Percentiles rank a stretch among this genome's conserved stretches.
These are phyloP conservation scores for Cyprinodon tularosa DNA, from an alignment of 2,113 vertebrate species.

Conservation along the genomic window DNA sequence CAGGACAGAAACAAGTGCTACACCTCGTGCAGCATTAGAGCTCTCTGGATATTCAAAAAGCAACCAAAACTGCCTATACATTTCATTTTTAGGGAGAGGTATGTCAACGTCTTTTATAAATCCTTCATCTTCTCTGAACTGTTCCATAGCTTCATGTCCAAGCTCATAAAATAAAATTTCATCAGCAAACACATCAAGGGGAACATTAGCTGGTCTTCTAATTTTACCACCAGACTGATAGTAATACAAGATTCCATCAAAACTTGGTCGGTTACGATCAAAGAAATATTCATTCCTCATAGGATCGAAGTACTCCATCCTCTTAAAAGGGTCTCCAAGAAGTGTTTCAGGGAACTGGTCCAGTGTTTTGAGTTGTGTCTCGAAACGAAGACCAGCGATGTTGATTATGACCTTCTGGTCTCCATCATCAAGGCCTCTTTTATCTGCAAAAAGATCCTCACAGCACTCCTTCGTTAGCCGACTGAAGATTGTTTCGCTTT, in stretches of 20 bases:
- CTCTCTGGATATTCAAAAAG: constrained; percentile 97
- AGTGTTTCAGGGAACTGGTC: constrained; percentile 93
- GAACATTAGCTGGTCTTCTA: constrained; percentile 91
- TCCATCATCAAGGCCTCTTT: constrained; percentile 83
- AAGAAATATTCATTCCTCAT: constrained; percentile 99
- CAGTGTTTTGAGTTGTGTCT: constrained; percentile 91
- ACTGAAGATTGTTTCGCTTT: constrained; percentile 86
- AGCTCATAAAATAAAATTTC: constrained; percentile 95
- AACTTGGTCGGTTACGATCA: constrained; percentile 94
- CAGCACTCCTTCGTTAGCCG: constrained; percentile 83
- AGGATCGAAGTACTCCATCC: constrained; percentile 95
- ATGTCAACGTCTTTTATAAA: constrained; percentile 93
- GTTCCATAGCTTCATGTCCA: constrained; percentile 91
- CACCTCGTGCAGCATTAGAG: constrained; percentile 89
- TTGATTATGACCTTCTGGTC: constrained; percentile 94
- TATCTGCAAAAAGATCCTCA: constrained; percentile 84
- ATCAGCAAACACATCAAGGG: constrained; percentile 91
- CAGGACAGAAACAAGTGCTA: constrained; percentile 91
- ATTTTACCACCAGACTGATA: constrained; percentile 96
- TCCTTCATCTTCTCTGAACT: constrained; percentile 96
- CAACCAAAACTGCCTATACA: constrained; percentile 93
- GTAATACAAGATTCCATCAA: constrained; percentile 97
- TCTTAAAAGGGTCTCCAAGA: constrained; percentile 88
- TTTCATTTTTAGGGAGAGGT: constrained; percentile 87
- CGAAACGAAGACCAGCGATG: constrained; percentile 93